A percentile compares a stretch with the other conserved stretches of the same genome.
Conservation (phyloP, 37 sponge, comb jelly and placozoan species). For the Aplysina aerophoba region DNA sequence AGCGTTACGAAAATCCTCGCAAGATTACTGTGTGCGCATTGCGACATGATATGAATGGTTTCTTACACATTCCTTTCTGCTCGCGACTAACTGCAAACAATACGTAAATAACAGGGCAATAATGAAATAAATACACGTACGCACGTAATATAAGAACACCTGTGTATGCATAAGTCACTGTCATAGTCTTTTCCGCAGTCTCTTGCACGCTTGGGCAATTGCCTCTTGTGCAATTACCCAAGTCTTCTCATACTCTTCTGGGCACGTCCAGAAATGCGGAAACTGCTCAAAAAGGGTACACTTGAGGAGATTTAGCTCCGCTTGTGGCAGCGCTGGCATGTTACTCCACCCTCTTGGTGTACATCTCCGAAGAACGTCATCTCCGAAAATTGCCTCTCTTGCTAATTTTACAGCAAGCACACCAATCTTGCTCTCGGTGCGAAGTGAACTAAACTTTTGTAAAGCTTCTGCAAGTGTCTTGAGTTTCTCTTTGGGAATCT, state of each 20-base stretch:
- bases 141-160: slow-evolving; percentile 3
- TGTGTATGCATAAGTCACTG: not conserved
- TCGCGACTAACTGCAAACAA: not conserved
- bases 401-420: slow-evolving; percentile 27
- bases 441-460: not conserved
- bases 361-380: slow-evolving; percentile 11
- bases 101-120: slow-evolving; percentile 3
- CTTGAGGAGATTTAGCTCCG: slow-evolving; percentile 22
- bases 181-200: slow-evolving; percentile 7
- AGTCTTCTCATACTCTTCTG: slow-evolving; percentile 8
- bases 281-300: not conserved
- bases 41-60: not conserved
- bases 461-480: not conserved
- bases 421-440: slow-evolving; percentile 7
- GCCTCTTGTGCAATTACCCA: slow-evolving; percentile 3
- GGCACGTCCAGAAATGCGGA: slow-evolving; percentile 5
- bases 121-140: not conserved
- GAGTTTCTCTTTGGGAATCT: not conserved
- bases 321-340: slow-evolving; percentile 31
- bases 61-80: not conserved
- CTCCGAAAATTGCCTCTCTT: slow-evolving; percentile 39
- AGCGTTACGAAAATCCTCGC: not conserved
- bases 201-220: slow-evolving; percentile 40
- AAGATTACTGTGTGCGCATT: slow-evolving; percentile 7
- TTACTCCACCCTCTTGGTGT: slow-evolving; percentile 25